Conservation (phyloP, 1,140 invertebrate species). For the Phocides pigmalion region DNA sequence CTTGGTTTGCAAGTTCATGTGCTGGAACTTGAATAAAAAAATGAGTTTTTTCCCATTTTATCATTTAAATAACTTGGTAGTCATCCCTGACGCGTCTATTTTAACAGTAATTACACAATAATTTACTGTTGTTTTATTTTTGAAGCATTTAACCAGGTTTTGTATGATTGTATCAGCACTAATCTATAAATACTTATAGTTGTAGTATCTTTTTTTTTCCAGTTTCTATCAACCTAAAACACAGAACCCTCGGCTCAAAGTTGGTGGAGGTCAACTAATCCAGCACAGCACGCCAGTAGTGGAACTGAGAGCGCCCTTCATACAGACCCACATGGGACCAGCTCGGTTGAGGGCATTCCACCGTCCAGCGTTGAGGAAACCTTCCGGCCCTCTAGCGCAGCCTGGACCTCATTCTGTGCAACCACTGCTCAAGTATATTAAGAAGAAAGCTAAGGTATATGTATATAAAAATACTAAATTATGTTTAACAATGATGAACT, state of each 20-base stretch:
- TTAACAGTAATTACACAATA: too few species aligned
- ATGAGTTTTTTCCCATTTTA: too few species aligned
- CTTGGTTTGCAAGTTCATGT: too few species aligned
- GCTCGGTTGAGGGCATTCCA: conserved; percentile 95
- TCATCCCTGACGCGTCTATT: too few species aligned
- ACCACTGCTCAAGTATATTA: conserved; percentile 95
- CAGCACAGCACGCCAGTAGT: conserved; percentile 99
- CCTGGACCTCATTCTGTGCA: conserved; percentile 89
- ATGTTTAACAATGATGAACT: too few species aligned
- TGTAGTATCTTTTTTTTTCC: conserved; percentile 37
- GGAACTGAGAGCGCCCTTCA: conserved; percentile 96
- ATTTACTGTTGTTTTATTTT: too few species aligned
- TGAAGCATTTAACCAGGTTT: too few species aligned
- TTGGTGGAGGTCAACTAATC: conserved; percentile 92
- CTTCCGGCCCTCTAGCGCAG: conserved; percentile 90
- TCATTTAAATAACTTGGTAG: too few species aligned
- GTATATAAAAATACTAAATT: neutral
- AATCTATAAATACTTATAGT: too few species aligned
- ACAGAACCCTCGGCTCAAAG: conserved; percentile 90
- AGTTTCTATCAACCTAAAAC: conserved; percentile 97
- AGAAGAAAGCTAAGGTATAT: conserved; percentile 93
- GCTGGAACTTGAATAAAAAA: too few species aligned
- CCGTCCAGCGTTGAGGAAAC: conserved; percentile 94
- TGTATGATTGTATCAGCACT: too few species aligned
- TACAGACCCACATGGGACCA: conserved; percentile 95